phyloP scores from a whole-genome alignment of 2,888 invertebrate genomes.

The Dichetophora obliterata region DNA sequence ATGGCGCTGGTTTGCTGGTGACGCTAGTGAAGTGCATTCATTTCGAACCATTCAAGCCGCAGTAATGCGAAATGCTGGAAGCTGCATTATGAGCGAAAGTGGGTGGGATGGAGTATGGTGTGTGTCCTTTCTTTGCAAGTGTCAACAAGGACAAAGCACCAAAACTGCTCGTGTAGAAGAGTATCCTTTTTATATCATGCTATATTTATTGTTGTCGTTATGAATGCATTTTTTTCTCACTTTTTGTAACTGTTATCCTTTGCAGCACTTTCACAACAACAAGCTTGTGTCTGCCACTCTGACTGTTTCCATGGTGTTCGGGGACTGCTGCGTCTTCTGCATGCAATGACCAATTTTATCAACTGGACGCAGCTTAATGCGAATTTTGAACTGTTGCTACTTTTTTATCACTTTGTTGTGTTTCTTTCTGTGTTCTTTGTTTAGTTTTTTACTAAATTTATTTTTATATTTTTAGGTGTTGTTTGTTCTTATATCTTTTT shows the following conservation, averaged over 20 bases:
- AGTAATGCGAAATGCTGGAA: background rate
- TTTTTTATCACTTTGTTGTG: background rate
- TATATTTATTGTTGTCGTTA: constrained; percentile 1
- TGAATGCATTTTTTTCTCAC: background rate
- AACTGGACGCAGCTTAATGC: constrained; percentile 31
- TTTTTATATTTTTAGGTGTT: background rate
- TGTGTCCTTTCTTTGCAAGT: background rate
- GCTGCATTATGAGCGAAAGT: background rate
- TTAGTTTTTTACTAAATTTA: no score
- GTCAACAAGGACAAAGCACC: constrained; percentile 15
- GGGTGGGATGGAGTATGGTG: background rate
- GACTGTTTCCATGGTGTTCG: background rate
- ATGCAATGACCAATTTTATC: constrained; percentile 6
- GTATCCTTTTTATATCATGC: background rate
- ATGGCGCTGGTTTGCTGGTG: background rate
- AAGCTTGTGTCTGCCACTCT: background rate
- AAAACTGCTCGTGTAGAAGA: background rate
- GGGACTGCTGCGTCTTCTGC: background rate
- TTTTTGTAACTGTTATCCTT: background rate
- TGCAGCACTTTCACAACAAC: background rate
- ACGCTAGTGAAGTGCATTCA: background rate
- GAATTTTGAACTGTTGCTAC: constrained; percentile 27
- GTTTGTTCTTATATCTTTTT: background rate
- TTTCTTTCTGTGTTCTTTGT: background rate
- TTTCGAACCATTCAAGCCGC: constrained; percentile 13